Base-by-base conservation (phyloP, 2,113 vertebrate genomes). In the Natator depressus region DNA sequence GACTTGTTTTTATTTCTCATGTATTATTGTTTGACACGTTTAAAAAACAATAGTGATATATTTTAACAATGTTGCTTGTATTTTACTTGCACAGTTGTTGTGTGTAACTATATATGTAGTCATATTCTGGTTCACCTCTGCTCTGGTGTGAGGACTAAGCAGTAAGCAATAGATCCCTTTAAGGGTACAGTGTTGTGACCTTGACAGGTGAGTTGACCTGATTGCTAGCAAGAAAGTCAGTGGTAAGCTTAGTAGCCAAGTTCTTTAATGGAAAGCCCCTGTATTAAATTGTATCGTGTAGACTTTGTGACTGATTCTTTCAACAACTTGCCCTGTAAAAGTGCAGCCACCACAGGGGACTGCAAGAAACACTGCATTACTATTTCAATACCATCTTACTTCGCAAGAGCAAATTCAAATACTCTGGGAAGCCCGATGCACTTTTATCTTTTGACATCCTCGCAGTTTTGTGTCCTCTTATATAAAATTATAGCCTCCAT, bases 1-100 rank as follows among this genome's bases (percentile, higher is more conserved):
- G 80, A 93, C 50, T 90, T 94, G 72, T 81, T 97, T 96, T 93
- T 93, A 93, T 93, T 94, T 96, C 75, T 84, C 75, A 89, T 42
- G 4, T 49, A 85, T 94, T 91, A 94, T 16, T 92, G 42, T 75
- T 94, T 94, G 86, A 96, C 76, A 89, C 95, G 95, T 57, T 8
- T 54, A 88, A 92, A 91, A 83, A 8, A 27, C 47, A 82, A 22
- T 89, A 87, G 82, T 57, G 86, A 91, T 78, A 87, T 16, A 72
- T 59, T 84, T 89, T 29, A 87, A 78, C 27, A n/a, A 42, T 35
- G 49, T 14, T 53, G 31, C 57, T 88, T 90, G 31, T 31, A 55
- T 49, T 85, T 84, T 94, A 87, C 57, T 76, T 87, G 78, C 62
- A 96, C n/a, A 31, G 55, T 84, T 81, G 35, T 76, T 81, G 42